A percentile compares a stretch with the other conserved stretches of the same genome.
Evolutionary conservation across 2,113 vertebrate genomes (phyloP).

Genomic region (Crotalus helleri): DNA sequence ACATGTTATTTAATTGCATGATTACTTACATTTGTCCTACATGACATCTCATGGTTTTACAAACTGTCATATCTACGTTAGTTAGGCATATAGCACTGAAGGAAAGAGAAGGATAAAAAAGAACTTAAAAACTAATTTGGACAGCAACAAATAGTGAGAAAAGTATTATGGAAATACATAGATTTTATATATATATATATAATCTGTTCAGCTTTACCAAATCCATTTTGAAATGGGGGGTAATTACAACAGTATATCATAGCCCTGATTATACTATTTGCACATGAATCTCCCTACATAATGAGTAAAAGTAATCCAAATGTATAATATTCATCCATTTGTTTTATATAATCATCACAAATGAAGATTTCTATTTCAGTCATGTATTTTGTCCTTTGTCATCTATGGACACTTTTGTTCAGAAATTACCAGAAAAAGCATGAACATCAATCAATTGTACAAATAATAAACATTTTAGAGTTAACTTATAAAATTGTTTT

Average conservation of each 20-base stretch:
- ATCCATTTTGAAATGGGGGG: neutral
- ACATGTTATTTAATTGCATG: neutral
- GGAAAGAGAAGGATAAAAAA: neutral
- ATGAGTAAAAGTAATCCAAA: neutral
- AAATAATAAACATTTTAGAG: neutral
- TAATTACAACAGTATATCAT: neutral
- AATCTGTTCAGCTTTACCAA: neutral
- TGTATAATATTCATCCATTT: neutral
- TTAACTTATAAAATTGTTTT: neutral
- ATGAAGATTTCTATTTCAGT: neutral
- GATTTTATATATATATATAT: neutral
- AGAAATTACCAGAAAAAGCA: neutral
- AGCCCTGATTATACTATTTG: neutral
- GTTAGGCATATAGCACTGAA: neutral
- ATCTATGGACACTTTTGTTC: neutral
- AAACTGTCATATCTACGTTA: neutral
- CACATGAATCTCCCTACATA: neutral
- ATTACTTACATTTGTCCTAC: neutral
- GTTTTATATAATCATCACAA: neutral
- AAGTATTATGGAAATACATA: neutral
- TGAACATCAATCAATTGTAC: neutral
- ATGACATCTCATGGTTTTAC: neutral
- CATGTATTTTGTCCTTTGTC: neutral
- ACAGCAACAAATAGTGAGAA: neutral
- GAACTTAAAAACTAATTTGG: neutral